These are phyloP conservation scores for Dicerorhinus sumatrensis DNA, from an alignment of 2,113 vertebrate species.

Conservation along the genomic window DNA sequence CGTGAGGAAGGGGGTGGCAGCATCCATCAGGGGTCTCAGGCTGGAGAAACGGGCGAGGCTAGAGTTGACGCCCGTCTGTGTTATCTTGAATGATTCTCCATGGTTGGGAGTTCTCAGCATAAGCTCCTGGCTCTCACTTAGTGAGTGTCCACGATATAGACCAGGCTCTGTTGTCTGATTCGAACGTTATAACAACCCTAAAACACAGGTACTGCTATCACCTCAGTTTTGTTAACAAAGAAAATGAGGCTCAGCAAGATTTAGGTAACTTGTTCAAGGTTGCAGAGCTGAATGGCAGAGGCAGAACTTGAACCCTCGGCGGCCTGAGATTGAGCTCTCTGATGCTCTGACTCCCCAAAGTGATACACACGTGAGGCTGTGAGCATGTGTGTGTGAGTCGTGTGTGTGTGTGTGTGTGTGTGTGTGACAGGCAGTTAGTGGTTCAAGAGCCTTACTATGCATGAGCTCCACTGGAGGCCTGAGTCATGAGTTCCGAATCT, in stretches of 20 bases:
- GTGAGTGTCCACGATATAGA: background rate
- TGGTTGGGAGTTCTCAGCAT: background rate
- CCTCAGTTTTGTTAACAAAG: background rate
- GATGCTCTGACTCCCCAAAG: background rate
- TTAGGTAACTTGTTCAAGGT: background rate
- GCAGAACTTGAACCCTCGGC: background rate
- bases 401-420: too few relatives aligned
- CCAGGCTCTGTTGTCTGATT: background rate
- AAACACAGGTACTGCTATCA: background rate
- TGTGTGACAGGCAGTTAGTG: background rate
- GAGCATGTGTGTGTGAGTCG: background rate
- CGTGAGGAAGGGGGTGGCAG: background rate
- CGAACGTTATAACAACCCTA: background rate
- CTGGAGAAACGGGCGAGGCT: background rate
- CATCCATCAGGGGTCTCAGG: background rate
- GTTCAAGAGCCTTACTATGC: background rate
- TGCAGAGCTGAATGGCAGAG: background rate
- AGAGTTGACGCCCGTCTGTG: fast-evolving
- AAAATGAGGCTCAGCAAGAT: background rate
- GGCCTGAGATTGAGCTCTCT: background rate
- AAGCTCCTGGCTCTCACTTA: background rate
- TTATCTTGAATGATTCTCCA: background rate
- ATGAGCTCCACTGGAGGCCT: background rate
- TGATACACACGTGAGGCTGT: background rate
- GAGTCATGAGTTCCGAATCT: background rate